phyloP scores from a whole-genome alignment of 2,888 invertebrate genomes.

The Carcina quercana region DNA sequence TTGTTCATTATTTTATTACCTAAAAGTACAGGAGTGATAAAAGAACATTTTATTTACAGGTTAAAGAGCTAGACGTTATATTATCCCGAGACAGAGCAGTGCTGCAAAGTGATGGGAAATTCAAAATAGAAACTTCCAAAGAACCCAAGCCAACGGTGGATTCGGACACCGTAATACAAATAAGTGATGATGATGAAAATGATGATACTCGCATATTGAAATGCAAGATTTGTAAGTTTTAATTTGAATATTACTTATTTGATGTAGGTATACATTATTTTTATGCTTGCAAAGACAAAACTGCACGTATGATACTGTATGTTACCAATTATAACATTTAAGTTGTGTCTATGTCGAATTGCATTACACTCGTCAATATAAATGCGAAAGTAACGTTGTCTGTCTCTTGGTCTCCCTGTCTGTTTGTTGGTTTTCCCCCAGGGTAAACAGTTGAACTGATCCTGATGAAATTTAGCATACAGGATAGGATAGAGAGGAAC shows the following conservation, averaged over 20 bases:
- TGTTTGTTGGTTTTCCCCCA: not conserved
- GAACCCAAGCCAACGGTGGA: not conserved
- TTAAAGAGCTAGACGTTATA: slow-evolving; percentile 74
- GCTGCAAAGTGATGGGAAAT: slow-evolving; percentile 81
- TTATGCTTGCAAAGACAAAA: too few relatives aligned
- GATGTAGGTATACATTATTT: too few relatives aligned
- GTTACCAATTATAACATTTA: too few relatives aligned
- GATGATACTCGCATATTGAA: slow-evolving; percentile 35
- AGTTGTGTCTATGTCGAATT: too few relatives aligned
- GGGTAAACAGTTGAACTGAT: too few relatives aligned
- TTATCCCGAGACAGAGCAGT: slow-evolving; percentile 73
- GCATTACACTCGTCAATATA: not conserved
- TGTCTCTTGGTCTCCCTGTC: not conserved
- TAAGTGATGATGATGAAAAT: slow-evolving; percentile 65
- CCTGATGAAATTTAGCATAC: too few relatives aligned
- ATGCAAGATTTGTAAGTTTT: slow-evolving; percentile 62
- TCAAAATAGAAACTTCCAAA: slow-evolving; percentile 38
- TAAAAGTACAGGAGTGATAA: too few relatives aligned
- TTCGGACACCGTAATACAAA: slow-evolving; percentile 57
- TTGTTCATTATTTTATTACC: too few relatives aligned
- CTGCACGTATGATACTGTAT: too few relatives aligned
- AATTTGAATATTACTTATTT: slow-evolving; percentile 1
- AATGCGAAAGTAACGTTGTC: not conserved
- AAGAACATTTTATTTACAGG: too few relatives aligned
- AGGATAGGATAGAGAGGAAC: too few relatives aligned